Conservation (phyloP, 2,888 invertebrate genomes). For the Rotaria sp. region DNA sequence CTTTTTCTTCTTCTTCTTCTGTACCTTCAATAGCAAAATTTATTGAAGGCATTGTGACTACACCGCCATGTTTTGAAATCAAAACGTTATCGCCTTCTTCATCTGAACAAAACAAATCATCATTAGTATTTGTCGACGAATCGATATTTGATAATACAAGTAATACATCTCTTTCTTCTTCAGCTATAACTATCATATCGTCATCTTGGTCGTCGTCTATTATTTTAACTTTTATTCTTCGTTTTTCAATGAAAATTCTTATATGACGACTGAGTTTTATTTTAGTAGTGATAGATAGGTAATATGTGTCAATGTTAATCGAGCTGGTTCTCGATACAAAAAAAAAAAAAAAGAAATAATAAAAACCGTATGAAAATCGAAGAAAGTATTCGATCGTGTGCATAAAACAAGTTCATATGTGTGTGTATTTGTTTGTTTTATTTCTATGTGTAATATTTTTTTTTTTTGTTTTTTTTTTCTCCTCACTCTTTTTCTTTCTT, state of each 20-base stretch:
- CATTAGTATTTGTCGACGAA: not conserved
- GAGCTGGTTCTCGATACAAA: not conserved
- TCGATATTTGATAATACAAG: not conserved
- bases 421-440: not conserved
- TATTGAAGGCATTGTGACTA: not conserved
- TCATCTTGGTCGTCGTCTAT: not conserved
- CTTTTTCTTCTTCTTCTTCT: not conserved
- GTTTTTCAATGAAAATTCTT: not conserved
- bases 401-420: not conserved
- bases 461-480: conserved; percentile 7
- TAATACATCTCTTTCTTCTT: not conserved
- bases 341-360: not conserved
- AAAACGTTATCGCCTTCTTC: not conserved
- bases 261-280: not conserved
- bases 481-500: not conserved
- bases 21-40: not conserved
- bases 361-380: not conserved
- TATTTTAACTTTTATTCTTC: not conserved
- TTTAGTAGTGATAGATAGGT: not conserved
- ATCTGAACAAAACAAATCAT: not conserved
- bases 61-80: not conserved
- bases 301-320: not conserved
- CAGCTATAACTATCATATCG: not conserved
- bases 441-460: not conserved
- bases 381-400: not conserved